Base-by-base conservation (phyloP, 2,797 vertebrate genomes). In the Chrysocyon brachyurus region DNA sequence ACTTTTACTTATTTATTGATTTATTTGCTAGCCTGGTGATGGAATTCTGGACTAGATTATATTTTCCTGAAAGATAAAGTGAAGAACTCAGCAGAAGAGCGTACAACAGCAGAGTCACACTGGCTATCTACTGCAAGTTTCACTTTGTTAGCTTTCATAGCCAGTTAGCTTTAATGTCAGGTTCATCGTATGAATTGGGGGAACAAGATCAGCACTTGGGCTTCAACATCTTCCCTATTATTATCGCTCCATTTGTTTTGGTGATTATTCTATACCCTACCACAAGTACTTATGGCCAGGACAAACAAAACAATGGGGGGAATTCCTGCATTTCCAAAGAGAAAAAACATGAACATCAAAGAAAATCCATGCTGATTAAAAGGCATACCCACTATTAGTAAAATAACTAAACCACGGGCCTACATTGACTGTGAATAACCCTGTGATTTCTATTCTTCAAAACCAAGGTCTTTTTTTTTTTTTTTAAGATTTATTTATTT, bases 141-240 rank as follows among this genome's bases (percentile, higher is more conserved):
- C 93, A 87, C 87, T 96, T 93, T 93, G 96, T 94, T 95, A 94
- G 90, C 63, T 96, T 95, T 93, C 94, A 94, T 92, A 97, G 96
- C 91, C 81, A 91, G 79, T 93, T 92, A 89, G 84, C 73, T 93
- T 96, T 95, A 95, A 96, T 59, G 91, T n/a, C 2, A 3, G 77
- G 96, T 93, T 96, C 92, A 91, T 64, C 75, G 5, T 79, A 82
- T 46, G 85, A 92, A 95, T 54, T 87, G 88, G 92, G 96, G 95
- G 79, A 90, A 91, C 95, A 81, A 52, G 73, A 79, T 89, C 85
- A 96, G 90, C 90, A 84, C 46, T 87, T 91, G 90, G 91, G 79
- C 83, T 93, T 86, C 81, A 82, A 61, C 52, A 73, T n/a, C 95
- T 94, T 96, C 86, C 70, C 79, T 95, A 57, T 96, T 95, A 93